phyloP scores from a whole-genome alignment of 2,888 invertebrate species.

The Tubulanus polymorphus region DNA sequence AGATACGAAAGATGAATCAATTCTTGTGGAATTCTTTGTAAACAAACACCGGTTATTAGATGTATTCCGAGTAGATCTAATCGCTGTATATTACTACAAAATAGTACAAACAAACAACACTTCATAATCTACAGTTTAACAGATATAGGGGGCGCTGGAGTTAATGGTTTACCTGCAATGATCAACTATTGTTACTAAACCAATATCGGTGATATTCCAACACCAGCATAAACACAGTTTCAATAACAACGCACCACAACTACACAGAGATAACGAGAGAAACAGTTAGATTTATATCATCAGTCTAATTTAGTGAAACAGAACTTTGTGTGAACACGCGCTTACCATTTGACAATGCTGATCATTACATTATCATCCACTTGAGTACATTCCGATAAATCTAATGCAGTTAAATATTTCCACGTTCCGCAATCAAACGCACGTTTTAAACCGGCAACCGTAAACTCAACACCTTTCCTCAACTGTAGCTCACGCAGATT shows the following conservation, averaged over 20 bases:
- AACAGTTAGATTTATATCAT: not conserved
- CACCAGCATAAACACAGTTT: conserved; percentile 32
- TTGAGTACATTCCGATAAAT: conserved; percentile 30
- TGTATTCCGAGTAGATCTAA: not conserved
- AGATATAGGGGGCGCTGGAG: too few species aligned
- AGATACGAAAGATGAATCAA: not conserved
- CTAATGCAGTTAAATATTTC: conserved; percentile 21
- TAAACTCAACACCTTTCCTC: conserved; percentile 27
- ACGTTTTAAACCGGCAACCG: conserved; percentile 18
- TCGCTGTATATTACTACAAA: not conserved
- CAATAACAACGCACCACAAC: conserved; percentile 28
- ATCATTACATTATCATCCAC: conserved; percentile 25
- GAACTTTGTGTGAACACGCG: too few species aligned
- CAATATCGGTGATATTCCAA: conserved; percentile 33
- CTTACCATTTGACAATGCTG: conserved; percentile 29
- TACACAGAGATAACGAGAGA: conserved; percentile 13
- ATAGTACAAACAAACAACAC: not conserved
- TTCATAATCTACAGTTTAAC: not conserved
- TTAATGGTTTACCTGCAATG: conserved; percentile 28
- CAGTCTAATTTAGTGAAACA: too few species aligned
- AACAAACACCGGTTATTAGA: not conserved
- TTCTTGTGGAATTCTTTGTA: not conserved
- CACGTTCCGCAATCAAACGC: conserved; percentile 23
- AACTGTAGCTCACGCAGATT: conserved; percentile 21
- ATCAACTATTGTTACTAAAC: conserved; percentile 28